Base-by-base conservation (phyloP, 2,113 vertebrate species). In the Rafetus swinhoei region DNA sequence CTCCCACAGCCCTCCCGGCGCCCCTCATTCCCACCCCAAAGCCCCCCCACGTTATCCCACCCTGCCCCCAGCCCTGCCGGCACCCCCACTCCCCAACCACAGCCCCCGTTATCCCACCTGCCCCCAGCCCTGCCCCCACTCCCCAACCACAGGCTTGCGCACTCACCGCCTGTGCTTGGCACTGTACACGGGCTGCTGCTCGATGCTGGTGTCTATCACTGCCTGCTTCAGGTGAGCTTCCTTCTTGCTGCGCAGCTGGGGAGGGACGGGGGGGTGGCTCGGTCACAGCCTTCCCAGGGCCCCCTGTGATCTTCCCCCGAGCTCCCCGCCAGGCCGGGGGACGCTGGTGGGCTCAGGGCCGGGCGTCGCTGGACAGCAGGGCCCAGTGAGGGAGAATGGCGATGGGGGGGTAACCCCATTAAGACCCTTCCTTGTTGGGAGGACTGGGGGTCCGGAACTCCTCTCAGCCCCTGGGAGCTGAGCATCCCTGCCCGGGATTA, bases 191-290 rank as follows among this genome's bases (percentile, higher is more conserved):
- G 45, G 93, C 59, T 95, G 96, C 22, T 95, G 83, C 80, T 98
- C 97, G 5, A 90, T 88, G 32, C 85, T 81, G n/a, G 96, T 95
- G 54, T 96, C 96, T 24, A 96, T 95, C n/a, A 96, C 84, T 5
- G 93, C 92, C 77, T 90, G 94, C 59, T 90, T 93, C 92, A 96
- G 96, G 27, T 96, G 93, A 10, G 97, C 97, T 25, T 97, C 97
- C 84, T 97, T 98, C 57, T 98, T 97, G 89, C 94, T 97, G 35
- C 97, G 97, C 7, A 98, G 95, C 98, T 98, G 56, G 4, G 29
- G 21, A 39, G 72, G 39, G 16, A 27, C 69, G n/a, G n/a, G 39
- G 35, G 57, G n/a, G 53, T 14, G 55, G 79, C 54, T 62, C 56
- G 57, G 56, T 54, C 57, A 39, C 50, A 22, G 65, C 7, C 3